phyloP scores from a whole-genome alignment of 2,797 vertebrate genomes.

The Notolepis coatsorum region DNA sequence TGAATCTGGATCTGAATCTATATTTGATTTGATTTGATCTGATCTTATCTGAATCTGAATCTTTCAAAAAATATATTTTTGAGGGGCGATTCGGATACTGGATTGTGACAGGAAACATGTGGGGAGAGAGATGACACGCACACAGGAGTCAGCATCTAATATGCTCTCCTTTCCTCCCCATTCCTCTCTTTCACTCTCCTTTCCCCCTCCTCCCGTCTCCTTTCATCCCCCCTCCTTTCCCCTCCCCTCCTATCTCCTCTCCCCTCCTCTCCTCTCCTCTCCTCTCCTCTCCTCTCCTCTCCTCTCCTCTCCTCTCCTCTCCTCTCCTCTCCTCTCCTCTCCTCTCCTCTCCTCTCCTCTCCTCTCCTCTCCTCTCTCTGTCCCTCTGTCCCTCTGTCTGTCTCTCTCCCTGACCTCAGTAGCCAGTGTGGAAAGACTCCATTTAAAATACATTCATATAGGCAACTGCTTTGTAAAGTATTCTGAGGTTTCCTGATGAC shows the following conservation, averaged over 20 bases:
- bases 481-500: constrained; percentile 16
- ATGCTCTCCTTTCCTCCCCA: no score
- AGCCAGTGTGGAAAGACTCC: background rate
- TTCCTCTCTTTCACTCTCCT: constrained; percentile 13
- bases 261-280: background rate
- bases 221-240: background rate
- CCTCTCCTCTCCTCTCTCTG: background rate
- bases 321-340: background rate
- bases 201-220: background rate
- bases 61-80: no score
- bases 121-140: no score
- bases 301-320: background rate
- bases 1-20: no score
- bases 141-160: no score
- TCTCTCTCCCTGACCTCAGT: background rate
- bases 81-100: no score
- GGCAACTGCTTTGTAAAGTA: constrained; percentile 7
- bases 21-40: no score
- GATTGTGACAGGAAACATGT: no score
- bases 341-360: background rate
- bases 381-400: background rate
- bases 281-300: background rate
- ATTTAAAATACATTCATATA: background rate
- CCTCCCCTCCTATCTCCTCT: no score
- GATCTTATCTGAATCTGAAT: no score